Evolutionary conservation across 2,113 vertebrate genomes (phyloP).

Genomic region (Rutilus rutilus): DNA sequence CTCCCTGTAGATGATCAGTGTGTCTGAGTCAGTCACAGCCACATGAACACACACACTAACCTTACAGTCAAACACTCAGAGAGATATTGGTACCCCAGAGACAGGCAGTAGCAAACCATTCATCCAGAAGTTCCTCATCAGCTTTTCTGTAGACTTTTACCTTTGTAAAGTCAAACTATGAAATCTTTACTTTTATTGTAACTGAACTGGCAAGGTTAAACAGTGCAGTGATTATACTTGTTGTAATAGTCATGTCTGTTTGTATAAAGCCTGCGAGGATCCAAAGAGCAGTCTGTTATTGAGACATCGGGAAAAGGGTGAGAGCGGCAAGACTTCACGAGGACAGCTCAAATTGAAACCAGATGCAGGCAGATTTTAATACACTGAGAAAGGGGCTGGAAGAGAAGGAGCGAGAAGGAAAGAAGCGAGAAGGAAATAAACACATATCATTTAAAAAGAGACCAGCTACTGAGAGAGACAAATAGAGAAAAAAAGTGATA

Average conservation of each 20-base stretch:
- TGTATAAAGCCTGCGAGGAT: constrained; percentile 59
- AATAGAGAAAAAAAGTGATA: background rate
- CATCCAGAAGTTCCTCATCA: background rate
- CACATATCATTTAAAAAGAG: background rate
- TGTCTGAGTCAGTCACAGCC: background rate
- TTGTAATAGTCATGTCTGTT: constrained; percentile 50
- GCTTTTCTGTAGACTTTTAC: background rate
- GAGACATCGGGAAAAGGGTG: background rate
- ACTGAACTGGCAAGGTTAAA: constrained; percentile 6
- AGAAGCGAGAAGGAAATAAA: background rate
- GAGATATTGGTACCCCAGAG: background rate
- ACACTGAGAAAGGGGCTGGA: constrained; percentile 23
- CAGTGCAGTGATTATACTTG: background rate
- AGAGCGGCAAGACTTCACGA: constrained; percentile 25
- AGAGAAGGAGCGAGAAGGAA: background rate
- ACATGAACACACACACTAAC: background rate
- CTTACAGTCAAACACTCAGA: background rate
- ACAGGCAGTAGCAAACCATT: background rate
- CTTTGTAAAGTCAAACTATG: background rate
- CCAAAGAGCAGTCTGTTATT: constrained; percentile 53
- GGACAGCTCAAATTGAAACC: constrained; percentile 70
- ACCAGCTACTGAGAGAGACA: background rate
- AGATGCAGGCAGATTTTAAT: constrained; percentile 68
- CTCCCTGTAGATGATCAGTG: constrained; percentile 28
- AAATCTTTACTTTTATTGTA: background rate